Evolutionary conservation across 2,888 invertebrate genomes (phyloP).

Genomic region (Petrophora chlorosata): DNA sequence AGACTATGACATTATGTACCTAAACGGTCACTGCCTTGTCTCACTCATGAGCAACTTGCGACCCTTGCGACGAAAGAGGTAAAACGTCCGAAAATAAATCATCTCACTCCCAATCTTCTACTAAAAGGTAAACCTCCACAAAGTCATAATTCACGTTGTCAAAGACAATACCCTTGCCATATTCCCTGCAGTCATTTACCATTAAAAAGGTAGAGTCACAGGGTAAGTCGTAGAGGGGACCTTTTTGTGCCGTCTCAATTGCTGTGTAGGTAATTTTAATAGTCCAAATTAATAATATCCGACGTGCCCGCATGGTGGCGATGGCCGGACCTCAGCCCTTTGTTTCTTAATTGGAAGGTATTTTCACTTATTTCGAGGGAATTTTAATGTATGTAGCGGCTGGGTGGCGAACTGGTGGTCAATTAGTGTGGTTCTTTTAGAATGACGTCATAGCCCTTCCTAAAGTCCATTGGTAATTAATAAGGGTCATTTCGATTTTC

Average conservation of each 20-base stretch:
- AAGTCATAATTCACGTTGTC: conserved; percentile 54
- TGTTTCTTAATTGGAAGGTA: conserved; percentile 64
- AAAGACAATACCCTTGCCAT: conserved; percentile 51
- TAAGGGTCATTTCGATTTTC: too few relatives aligned
- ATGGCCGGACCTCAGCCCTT: conserved; percentile 51
- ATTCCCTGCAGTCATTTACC: conserved; percentile 46
- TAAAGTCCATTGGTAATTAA: too few relatives aligned
- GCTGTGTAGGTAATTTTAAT: conserved; percentile 69
- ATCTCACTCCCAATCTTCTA: conserved; percentile 27
- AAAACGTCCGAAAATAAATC: conserved; percentile 10
- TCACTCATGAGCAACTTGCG: too few relatives aligned
- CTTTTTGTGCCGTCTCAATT: conserved; percentile 62
- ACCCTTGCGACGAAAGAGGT: neutral
- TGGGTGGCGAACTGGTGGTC: conserved; percentile 39
- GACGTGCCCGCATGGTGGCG: conserved; percentile 58
- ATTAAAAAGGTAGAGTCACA: conserved; percentile 54
- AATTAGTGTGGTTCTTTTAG: conserved; percentile 17
- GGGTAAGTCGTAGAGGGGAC: too few relatives aligned
- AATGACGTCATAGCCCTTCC: conserved; percentile 6
- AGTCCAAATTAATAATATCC: conserved; percentile 73
- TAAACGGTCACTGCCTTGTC: too few relatives aligned
- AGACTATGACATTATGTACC: too few relatives aligned
- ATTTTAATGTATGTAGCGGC: conserved; percentile 44
- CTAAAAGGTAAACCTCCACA: conserved; percentile 37
- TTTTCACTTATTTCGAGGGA: conserved; percentile 53